Conservation (phyloP, 2,888 invertebrate species). For the Pogonocherus hispidulus region DNA sequence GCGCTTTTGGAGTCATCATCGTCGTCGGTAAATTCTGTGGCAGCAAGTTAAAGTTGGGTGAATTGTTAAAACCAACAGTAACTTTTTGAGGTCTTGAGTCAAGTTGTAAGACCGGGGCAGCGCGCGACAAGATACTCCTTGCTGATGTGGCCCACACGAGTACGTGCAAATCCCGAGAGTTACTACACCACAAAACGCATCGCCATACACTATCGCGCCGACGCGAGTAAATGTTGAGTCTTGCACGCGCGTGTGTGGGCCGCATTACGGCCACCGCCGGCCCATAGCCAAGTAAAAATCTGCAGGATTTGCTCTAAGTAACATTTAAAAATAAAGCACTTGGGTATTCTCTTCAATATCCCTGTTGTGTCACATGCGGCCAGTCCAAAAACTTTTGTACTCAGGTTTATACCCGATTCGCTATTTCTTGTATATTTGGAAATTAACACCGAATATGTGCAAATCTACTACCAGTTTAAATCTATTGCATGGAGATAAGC, state of each 20-base stretch:
- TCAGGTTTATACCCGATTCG: constrained; percentile 62
- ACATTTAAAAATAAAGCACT: constrained; percentile 67
- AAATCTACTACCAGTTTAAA: constrained; percentile 59
- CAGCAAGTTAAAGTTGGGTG: constrained; percentile 62
- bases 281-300: constrained; percentile 68
- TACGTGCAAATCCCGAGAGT: neutral
- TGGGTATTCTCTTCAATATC: constrained; percentile 68
- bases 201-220: no score
- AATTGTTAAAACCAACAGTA: constrained; percentile 70
- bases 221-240: neutral
- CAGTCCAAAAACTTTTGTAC: constrained; percentile 67
- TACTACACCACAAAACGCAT: no score
- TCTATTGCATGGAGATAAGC: constrained; percentile 66
- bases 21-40: constrained; percentile 56
- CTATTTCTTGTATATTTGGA: constrained; percentile 62
- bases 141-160: constrained; percentile 14
- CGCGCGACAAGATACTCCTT: neutral
- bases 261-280: constrained; percentile 47
- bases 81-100: constrained; percentile 69
- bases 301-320: constrained; percentile 67
- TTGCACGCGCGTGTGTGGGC: constrained; percentile 6
- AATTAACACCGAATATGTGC: constrained; percentile 66
- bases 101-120: constrained; percentile 57
- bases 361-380: constrained; percentile 62
- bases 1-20: constrained; percentile 44